Base-by-base conservation (phyloP, 1,140 invertebrate genomes). In the Goniozus legneri region DNA sequence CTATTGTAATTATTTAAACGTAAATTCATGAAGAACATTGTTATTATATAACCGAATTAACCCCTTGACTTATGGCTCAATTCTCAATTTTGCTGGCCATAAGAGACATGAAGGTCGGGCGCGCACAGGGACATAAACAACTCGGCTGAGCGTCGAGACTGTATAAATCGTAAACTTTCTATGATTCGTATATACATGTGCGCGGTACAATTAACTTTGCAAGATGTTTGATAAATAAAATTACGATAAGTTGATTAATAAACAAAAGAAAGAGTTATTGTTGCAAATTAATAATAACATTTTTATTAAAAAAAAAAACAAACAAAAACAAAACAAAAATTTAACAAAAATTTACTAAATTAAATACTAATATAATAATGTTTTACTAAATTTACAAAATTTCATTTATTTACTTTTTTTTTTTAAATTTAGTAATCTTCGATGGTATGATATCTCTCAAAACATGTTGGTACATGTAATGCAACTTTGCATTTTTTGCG, bases 181-280 rank as follows among this genome's bases (percentile, higher is more conserved):
- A 18, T 39, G 37, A 20, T 18, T 8, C 16, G 14, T 18, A 20
- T 22, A 39, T 14, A n/a, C 8, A 6, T 35, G 43, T 12, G 14
- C 18, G 18, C 4, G 10, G 32, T 33, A 33, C 2, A 44, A 18
- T 33, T 7, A 14, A 38, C 13, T 13, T 46, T 44, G 30, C 27
- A 46, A 46, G 32, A 18, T 4, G 24, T 39, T n/a, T 46, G 8
- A 16, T 16, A n/a, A 1, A 24, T 31, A 46, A 39, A n/a, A n/a
- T 46, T 16, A 32, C 31, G 7, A 39, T 46, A 14, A 20, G 31
- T 27, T 46, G 24, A 40, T 47, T 27, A 47, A 36, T 47, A 3
- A n/a, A 47, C 37, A 41, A 47, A 41, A 41, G 41, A 13, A 39
- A 46, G 37, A n/a, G n/a, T 39, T 38, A 46, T 46, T 46, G 31